These are phyloP conservation scores for Sebastes melanostomus DNA, from an alignment of 2,797 vertebrate species.

Conservation along the genomic window DNA sequence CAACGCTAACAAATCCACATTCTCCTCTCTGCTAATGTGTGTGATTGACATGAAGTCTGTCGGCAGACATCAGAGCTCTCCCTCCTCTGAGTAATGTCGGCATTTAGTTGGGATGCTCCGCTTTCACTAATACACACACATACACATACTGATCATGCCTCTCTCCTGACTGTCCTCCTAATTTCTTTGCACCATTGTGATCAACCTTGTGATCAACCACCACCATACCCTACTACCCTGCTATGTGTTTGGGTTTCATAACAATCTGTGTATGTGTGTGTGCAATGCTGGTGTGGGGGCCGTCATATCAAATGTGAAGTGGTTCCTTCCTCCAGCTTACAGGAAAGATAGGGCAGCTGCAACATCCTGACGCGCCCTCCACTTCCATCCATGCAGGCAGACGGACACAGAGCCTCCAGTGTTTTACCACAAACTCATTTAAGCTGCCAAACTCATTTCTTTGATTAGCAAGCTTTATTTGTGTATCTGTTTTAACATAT, in stretches of 20 bases:
- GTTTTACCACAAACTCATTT: background rate
- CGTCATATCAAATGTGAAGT: slow-evolving; percentile 43
- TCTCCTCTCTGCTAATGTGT: background rate
- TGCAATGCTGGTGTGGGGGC: background rate
- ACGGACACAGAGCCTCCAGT: background rate
- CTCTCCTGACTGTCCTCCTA: background rate
- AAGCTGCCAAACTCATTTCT: background rate
- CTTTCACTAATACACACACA: background rate
- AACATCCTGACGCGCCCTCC: slow-evolving; percentile 56
- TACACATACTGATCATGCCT: background rate
- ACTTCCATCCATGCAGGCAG: slow-evolving; percentile 11
- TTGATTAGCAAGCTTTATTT: background rate
- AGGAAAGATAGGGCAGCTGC: slow-evolving; percentile 39
- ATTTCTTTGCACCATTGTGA: too few relatives aligned
- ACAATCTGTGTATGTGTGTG: background rate
- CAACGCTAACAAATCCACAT: background rate
- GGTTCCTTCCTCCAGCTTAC: slow-evolving; percentile 44
- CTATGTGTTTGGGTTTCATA: background rate
- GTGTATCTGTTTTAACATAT: background rate
- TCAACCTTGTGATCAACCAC: too few relatives aligned
- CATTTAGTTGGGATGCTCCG: background rate
- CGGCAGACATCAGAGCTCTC: background rate
- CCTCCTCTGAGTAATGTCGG: slow-evolving; percentile 9
- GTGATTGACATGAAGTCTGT: slow-evolving; percentile 20
- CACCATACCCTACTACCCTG: background rate